Conservation (phyloP, 2,888 invertebrate genomes). For the Drosophila emarginata region DNA sequence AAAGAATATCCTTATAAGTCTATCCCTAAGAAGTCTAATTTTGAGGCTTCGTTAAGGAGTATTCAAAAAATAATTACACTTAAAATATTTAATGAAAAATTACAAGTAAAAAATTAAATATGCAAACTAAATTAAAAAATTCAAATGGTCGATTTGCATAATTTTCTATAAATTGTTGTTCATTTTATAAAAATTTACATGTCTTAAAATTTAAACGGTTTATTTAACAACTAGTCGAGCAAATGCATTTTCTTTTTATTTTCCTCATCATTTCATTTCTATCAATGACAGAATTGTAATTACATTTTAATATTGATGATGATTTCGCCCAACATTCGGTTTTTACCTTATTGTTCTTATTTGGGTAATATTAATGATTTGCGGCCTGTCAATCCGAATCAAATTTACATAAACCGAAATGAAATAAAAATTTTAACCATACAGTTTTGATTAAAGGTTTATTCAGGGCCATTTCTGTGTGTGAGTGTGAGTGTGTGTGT, state of each 20-base stretch:
- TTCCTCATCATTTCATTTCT: conserved; percentile 26
- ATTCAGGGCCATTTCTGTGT: background rate
- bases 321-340: conserved; percentile 16
- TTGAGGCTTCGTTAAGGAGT: too few species aligned
- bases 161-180: too few species aligned
- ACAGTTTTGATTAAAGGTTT: background rate
- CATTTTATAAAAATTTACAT: too few species aligned
- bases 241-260: conserved; percentile 21
- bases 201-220: too few species aligned
- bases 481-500: background rate
- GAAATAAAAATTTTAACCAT: background rate
- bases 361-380: conserved; percentile 1
- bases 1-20: too few species aligned
- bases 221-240: conserved; percentile 5
- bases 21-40: too few species aligned
- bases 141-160: too few species aligned
- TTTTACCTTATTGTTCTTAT: background rate
- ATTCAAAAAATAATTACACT: too few species aligned
- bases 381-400: conserved; percentile 34
- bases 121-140: too few species aligned
- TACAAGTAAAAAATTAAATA: too few species aligned
- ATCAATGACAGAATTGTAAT: conserved; percentile 46
- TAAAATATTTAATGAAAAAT: too few species aligned
- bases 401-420: conserved; percentile 1
- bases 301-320: conserved; percentile 69